Evolutionary conservation across 2,113 vertebrate genomes (phyloP).

Genomic region (Syngnathus typhle): DNA sequence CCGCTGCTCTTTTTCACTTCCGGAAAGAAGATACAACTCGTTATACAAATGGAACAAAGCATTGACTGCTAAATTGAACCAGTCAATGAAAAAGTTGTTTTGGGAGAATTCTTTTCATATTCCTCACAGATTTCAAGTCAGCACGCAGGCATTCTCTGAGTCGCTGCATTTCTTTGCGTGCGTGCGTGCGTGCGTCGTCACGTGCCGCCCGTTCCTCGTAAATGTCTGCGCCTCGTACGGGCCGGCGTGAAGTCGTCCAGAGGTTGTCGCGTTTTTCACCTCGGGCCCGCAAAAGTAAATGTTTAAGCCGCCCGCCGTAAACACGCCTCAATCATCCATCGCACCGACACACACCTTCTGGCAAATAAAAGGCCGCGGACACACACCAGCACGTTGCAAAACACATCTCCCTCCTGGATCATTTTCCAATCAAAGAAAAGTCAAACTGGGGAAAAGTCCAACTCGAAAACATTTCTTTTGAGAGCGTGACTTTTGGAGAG

Average conservation of each 20-base stretch:
- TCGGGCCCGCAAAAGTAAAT: conserved; percentile 64
- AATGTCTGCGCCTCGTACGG: conserved; percentile 34
- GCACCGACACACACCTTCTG: conserved; percentile 44
- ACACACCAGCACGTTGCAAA: not conserved
- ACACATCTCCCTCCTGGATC: not conserved
- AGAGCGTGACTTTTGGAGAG: no score
- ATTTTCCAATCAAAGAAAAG: not conserved
- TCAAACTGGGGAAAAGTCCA: no score
- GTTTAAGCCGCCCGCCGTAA: conserved; percentile 64
- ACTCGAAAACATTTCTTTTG: no score
- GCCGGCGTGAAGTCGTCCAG: conserved; percentile 41
- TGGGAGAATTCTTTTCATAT: no score
- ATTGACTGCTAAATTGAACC: no score
- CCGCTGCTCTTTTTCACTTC: not conserved
- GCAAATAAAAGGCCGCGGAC: conserved; percentile 40
- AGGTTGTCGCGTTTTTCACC: conserved; percentile 50
- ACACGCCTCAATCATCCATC: conserved; percentile 64
- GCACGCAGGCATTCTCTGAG: not conserved
- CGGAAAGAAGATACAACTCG: not conserved
- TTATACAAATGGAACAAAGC: not conserved
- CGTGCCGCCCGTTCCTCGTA: conserved; percentile 37
- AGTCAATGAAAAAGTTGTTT: no score
- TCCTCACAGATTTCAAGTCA: not conserved
- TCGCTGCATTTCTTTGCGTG: not conserved
- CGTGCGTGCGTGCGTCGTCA: not conserved